A percentile compares a stretch with the other conserved stretches of the same genome.
Evolutionary conservation across 2,888 invertebrate genomes (phyloP).

Genomic region (Ophioninae sp.): DNA sequence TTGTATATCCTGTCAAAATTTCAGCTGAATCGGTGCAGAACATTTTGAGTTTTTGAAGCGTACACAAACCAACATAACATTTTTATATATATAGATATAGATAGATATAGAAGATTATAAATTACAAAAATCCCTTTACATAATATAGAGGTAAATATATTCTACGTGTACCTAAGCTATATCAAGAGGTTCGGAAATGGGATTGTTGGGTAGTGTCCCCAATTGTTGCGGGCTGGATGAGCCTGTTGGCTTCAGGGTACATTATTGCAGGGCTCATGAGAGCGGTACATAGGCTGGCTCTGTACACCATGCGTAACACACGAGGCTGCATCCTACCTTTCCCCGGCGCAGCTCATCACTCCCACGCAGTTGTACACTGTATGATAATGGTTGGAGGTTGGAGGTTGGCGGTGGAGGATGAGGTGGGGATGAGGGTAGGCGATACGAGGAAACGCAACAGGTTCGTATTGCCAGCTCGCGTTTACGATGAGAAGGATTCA

Average conservation of each 20-base stretch:
- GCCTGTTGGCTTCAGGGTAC: not conserved
- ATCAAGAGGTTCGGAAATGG: not conserved
- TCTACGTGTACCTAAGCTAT: not conserved
- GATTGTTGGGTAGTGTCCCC: constrained; percentile 2
- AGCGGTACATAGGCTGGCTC: not conserved
- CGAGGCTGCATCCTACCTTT: constrained; percentile 4
- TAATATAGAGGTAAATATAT: not conserved
- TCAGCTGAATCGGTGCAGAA: too few species aligned
- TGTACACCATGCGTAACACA: constrained; percentile 10
- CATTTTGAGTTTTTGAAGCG: too few species aligned
- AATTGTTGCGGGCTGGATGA: not conserved
- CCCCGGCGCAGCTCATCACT: constrained; percentile 23
- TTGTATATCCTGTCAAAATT: too few species aligned
- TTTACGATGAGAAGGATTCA: constrained; percentile 61
- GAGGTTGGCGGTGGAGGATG: constrained; percentile 13
- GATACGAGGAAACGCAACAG: constrained; percentile 60
- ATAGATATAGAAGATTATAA: too few species aligned
- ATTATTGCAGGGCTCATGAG: constrained; percentile 10
- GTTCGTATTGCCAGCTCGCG: constrained; percentile 56
- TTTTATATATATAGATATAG: too few species aligned
- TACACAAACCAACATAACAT: too few species aligned
- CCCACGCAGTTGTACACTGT: constrained; percentile 29
- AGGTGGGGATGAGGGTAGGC: constrained; percentile 8
- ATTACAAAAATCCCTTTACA: too few species aligned
- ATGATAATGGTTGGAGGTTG: constrained; percentile 8